Percentiles rank a stretch among this genome's conserved stretches.
Conservation (phyloP, 1,140 invertebrate genomes). For the Proctacanthus coquilletti region DNA sequence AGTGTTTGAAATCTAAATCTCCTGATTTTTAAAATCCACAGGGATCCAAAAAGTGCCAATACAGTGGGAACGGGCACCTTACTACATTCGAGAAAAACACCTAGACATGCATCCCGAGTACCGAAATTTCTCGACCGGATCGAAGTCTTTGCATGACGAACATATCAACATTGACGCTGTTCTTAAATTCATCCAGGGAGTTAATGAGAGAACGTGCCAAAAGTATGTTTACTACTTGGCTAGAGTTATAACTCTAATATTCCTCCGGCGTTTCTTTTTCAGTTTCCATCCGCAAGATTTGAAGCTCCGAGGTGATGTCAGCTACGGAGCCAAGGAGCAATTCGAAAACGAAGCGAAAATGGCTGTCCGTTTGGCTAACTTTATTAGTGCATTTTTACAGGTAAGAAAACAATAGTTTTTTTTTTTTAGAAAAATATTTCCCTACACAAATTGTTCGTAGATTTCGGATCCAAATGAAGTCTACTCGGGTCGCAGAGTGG, state of each 20-base stretch:
- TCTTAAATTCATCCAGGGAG: constrained; percentile 56
- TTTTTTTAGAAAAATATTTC: no score
- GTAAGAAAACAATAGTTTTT: constrained; percentile 26
- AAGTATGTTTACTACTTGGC: constrained; percentile 28
- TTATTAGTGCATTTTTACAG: constrained; percentile 87
- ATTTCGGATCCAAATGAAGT: constrained; percentile 84
- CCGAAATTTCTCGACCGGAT: constrained; percentile 45
- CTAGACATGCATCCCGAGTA: constrained; percentile 59
- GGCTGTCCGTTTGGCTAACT: constrained; percentile 86
- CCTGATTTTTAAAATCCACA: no score
- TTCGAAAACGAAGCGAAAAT: constrained; percentile 92
- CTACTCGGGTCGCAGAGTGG: constrained; percentile 78
- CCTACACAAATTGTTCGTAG: not conserved
- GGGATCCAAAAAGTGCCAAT: constrained; percentile 71
- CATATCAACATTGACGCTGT: constrained; percentile 59
- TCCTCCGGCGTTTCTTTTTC: constrained; percentile 16
- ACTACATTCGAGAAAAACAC: constrained; percentile 53
- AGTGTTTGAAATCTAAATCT: no score
- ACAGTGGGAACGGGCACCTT: constrained; percentile 53
- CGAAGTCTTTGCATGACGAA: constrained; percentile 41
- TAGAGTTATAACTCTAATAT: constrained; percentile 23
- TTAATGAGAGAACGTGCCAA: constrained; percentile 57
- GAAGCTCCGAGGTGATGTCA: constrained; percentile 64
- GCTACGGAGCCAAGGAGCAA: constrained; percentile 70
- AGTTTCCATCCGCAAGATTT: constrained; percentile 59